Evolutionary conservation across 2,113 vertebrate species (phyloP), one percentile per base, ranked within the genome.

Genomic region (Stercorarius parasiticus): DNA sequence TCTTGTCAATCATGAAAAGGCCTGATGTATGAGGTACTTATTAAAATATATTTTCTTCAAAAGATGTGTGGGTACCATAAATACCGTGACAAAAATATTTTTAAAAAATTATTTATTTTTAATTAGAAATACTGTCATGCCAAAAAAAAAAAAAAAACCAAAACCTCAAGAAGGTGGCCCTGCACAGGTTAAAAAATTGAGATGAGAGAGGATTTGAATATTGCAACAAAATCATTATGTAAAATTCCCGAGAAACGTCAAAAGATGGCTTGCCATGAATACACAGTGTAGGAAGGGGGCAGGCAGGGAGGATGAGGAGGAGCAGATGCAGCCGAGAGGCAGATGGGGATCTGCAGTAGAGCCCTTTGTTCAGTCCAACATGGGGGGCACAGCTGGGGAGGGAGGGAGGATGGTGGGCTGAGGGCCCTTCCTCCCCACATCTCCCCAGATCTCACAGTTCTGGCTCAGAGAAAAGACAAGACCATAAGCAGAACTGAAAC

Each of bases 1-100:
- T 93, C 71, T 38, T 21, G 73, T 95, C 93, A 93, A 66, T 92
- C 1, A 2, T 43, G 43, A 85, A 94, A 94, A 90, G 38, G 66
- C 8, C 53, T 92, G 86, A 92, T 42, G 29, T 49, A 92, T n/a
- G 49, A 92, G 50, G 64, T 61, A 72, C n/a, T 88, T 94, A 80
- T 34, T 87, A 85, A 79, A 91, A 93, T 30, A 27, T 23, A 73
- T 86, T 74, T 70, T 86, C 30, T 43, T 77, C 32, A 72, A 56
- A 84, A 62, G 56, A 66, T 17, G 25, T 27, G 61, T n/a, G 61
- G 27, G 43, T 77, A 87, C 18, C 32, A 65, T 47, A 91, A 88
- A 70, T 13, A 86, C 15, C 2, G 1, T 1, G 8, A 74, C 21
- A 87, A 66, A 91, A 95, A 19, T 36, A 66, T 10, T 36, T 55